Conservation (phyloP, 2,113 vertebrate species). For the Clarias batrachus region DNA sequence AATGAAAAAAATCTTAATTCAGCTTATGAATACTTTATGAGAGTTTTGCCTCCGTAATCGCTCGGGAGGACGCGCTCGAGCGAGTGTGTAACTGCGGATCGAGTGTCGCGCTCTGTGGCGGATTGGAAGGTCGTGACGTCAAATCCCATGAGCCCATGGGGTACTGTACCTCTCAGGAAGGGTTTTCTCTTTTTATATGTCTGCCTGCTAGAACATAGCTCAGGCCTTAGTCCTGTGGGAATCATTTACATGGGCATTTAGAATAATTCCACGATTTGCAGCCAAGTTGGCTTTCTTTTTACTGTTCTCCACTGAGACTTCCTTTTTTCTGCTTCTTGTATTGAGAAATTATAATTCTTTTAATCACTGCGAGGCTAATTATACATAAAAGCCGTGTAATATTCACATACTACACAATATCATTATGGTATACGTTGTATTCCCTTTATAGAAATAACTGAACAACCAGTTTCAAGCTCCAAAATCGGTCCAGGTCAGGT, state of each 20-base stretch:
- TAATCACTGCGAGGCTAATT: too few relatives aligned
- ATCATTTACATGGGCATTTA: neutral
- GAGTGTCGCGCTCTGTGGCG: neutral
- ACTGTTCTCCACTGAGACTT: neutral
- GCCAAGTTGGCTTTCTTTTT: neutral
- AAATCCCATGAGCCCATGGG: neutral
- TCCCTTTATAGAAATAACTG: too few relatives aligned
- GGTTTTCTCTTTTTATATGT: neutral
- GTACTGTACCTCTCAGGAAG: neutral
- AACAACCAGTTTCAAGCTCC: too few relatives aligned
- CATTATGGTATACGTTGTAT: too few relatives aligned
- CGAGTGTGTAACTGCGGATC: neutral
- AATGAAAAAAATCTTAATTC: constrained; percentile 44
- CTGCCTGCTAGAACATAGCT: neutral
- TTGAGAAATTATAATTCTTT: too few relatives aligned
- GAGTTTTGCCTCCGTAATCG: neutral
- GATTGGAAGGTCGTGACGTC: neutral
- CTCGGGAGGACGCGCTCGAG: neutral
- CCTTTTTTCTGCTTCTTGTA: too few relatives aligned
- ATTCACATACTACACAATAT: too few relatives aligned
- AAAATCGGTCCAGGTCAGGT: too few relatives aligned
- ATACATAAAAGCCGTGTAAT: too few relatives aligned
- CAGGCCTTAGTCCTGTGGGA: neutral
- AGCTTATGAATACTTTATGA: constrained; percentile 30
- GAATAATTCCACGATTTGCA: neutral